phyloP scores from a whole-genome alignment of 1,140 invertebrate species.

The Amphibalanus amphitrite region DNA sequence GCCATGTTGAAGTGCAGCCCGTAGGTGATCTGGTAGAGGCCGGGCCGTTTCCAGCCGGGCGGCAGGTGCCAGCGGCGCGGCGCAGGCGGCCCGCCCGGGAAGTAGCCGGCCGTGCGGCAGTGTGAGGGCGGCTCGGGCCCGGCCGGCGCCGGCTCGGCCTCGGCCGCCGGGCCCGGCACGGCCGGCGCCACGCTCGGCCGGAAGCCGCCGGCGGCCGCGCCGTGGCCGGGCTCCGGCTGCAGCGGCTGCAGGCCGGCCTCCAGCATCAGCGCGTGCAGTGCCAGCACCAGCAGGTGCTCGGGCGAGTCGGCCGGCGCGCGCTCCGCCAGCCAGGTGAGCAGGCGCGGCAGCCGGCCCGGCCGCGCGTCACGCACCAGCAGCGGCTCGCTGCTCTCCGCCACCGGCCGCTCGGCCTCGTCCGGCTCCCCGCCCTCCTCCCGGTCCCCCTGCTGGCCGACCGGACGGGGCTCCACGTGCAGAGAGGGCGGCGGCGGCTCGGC shows the following conservation, averaged over 20 bases:
- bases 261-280: conserved; percentile 1
- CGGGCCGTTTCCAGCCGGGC: not conserved
- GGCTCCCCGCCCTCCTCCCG: too few species aligned
- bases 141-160: not conserved
- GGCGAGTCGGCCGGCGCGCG: too few species aligned
- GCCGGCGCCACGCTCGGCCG: not conserved
- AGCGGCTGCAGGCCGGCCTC: not conserved
- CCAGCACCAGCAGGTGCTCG: not conserved
- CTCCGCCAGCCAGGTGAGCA: not conserved
- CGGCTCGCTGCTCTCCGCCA: too few species aligned
- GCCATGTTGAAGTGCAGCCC: not conserved
- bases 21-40: not conserved
- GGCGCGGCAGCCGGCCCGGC: not conserved
- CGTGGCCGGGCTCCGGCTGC: not conserved
- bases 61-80: not conserved
- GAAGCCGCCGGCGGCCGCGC: not conserved
- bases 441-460: too few species aligned
- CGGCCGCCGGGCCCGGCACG: not conserved
- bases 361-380: not conserved
- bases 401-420: too few species aligned
- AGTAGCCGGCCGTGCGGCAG: not conserved
- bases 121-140: not conserved
- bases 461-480: too few species aligned
- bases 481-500: too few species aligned
- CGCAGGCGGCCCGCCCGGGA: not conserved